Evolutionary conservation across 2,888 invertebrate species (phyloP).

Genomic region (Hydraecia micacea): DNA sequence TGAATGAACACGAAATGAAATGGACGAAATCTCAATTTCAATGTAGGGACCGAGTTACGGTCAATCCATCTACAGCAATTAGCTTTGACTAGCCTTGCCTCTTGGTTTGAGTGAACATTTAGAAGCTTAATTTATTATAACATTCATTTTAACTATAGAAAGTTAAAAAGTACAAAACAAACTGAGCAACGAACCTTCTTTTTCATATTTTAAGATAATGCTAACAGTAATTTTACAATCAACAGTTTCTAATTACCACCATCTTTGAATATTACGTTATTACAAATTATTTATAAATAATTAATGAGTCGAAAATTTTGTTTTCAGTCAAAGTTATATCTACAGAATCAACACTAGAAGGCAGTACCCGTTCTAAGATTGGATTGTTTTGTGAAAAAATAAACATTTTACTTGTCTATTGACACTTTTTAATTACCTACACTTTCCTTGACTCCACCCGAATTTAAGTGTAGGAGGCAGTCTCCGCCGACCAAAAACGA

Average conservation of each 20-base stretch:
- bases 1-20: neutral
- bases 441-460: neutral
- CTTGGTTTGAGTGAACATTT: neutral
- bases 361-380: neutral
- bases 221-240: neutral
- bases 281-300: neutral
- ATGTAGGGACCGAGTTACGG: neutral
- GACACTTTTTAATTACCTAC: neutral
- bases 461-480: neutral
- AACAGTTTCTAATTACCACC: neutral
- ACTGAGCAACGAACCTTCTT: neutral
- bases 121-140: neutral
- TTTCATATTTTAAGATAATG: neutral
- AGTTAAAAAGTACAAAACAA: neutral
- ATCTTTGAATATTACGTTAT: neutral
- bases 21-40: neutral
- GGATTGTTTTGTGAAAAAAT: neutral
- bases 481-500: neutral
- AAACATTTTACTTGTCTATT: neutral
- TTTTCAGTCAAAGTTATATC: neutral
- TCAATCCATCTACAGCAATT: neutral
- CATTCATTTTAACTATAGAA: neutral
- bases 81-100: neutral
- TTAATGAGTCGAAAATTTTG: neutral
- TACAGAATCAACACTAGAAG: neutral